Evolutionary conservation across 2,113 vertebrate genomes (phyloP).

Genomic region (Crotalus helleri): DNA sequence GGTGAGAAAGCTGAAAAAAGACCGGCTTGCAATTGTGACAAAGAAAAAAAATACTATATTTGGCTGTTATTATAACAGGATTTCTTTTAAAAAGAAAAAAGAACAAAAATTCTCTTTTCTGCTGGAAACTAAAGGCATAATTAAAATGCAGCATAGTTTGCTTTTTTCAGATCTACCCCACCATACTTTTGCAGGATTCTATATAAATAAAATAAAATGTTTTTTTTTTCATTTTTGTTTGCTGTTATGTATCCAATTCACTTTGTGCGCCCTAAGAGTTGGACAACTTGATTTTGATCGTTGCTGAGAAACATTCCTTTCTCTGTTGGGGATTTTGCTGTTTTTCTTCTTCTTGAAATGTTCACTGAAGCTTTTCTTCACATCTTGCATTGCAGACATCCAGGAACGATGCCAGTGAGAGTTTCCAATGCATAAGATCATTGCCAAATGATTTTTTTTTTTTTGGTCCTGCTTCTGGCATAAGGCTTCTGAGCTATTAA

Average conservation of each 20-base stretch:
- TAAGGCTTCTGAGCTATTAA: conserved; percentile 10
- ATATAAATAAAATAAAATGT: neutral
- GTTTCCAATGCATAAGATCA: conserved; percentile 30
- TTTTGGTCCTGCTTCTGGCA: neutral
- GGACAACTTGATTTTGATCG: conserved; percentile 1
- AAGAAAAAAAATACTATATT: neutral
- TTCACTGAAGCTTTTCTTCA: conserved; percentile 5
- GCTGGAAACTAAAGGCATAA: conserved; percentile 10
- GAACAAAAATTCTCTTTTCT: neutral
- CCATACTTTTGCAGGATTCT: neutral
- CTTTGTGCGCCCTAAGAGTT: conserved; percentile 14
- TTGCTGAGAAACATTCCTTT: neutral
- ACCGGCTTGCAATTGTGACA: neutral
- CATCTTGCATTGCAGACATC: conserved; percentile 21
- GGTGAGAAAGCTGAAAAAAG: neutral
- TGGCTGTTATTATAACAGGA: conserved; percentile 4
- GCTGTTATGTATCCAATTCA: neutral
- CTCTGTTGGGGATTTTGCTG: neutral
- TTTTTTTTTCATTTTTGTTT: neutral
- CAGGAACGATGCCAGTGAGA: conserved; percentile 7
- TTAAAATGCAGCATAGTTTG: conserved; percentile 14
- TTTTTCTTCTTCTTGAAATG: neutral
- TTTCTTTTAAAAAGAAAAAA: neutral
- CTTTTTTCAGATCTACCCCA: neutral
- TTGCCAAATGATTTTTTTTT: neutral